Base-by-base conservation (phyloP, 2,113 vertebrate genomes). In the Taurulus bubalis region DNA sequence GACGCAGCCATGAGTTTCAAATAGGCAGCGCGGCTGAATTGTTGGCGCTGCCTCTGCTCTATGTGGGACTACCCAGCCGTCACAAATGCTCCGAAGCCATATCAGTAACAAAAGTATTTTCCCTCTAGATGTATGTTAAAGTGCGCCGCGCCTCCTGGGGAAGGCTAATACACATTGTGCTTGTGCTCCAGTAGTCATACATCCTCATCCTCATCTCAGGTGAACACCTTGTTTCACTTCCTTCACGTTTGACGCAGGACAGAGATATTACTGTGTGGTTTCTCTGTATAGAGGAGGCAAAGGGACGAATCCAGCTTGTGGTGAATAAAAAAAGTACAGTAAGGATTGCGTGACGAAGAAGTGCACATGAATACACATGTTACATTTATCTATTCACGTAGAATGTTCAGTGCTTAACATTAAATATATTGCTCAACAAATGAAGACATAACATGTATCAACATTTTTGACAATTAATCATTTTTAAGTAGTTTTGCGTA, bases 1-100 rank as follows among this genome's bases (percentile, higher is more conserved):
- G 83, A 88, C 62, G 74, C 87, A 89, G 84, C 79, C 90, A 77
- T 83, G 85, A 89, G 80, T 88, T 91, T 90, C 83, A 89, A 88
- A 94, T 91, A 87, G 89, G 68, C 81, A 74, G 42, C 63, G 26
- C 20, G 71, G 58, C 53, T 80, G 74, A 74, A 73, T 71, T 47
- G 75, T 88, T 75, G 69, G 24, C 56, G 15, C 71, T 66, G 78
- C 83, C 73, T 77, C 49, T 79, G 60, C 58, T 79, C 86, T 8
- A 73, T 65, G 69, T 87, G 83, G 49, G 55, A 56, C 74, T 59
- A 85, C 15, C 86, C 81, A 90, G 73, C 87, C 79, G 38, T 88
- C 71, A 72, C 85, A 74, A 88, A 87, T 68, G 75, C 82, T 70
- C 75, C 16, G 3, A 20, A 65, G 74, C 60, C 75, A 80, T 38